Evolutionary conservation across 2,888 invertebrate genomes (phyloP), one percentile per base, ranked within the genome.

Genomic region (Reticulitermes lucifugus): DNA sequence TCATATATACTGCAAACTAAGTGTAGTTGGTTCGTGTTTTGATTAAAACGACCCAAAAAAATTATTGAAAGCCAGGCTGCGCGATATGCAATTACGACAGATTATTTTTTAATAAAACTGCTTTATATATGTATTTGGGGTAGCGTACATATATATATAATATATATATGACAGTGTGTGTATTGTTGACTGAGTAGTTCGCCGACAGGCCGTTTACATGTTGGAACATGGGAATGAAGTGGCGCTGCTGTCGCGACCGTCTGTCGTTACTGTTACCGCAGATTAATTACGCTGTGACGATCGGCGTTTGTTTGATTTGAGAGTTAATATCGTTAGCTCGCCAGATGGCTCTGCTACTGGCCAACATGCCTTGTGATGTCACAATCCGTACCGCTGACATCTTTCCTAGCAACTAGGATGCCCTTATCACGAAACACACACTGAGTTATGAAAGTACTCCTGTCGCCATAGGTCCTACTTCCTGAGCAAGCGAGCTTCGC

Each of bases 261-360:
- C 60, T 81, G 81, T 81, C 79, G 59, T 79, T 59, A 79, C 79
- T 79, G 79, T 81, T 65, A 81, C 81, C 80, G 59, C 84, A 84
- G 81, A 84, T 84, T 84, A 84, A 80, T 84, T 84, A 81, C 79
- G 46, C 59, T 80, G 84, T 71, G 80, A 71, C 71, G 81, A 65
- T 80, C 80, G 55, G 60, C 65, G 80, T 84, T 84, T 84, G 84
- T 84, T 84, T 84, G 84, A 84, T 84, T 84, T 84, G 55, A 80
- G 84, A 84, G 84, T 84, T 84, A 84, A 84, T 84, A 84, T 84
- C 70, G 73, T 59, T 55, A 22, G 51, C 60, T 79, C 43, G 79
- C 84, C 84, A 84, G 84, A 80, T 84, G 84, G 84, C 80, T 70
- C 35, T 73, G 55, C 80, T 35, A 59, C 59, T n/a, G 41, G 75